Evolutionary conservation across 2,888 invertebrate genomes (phyloP).

Genomic region (Volucella inflata): DNA sequence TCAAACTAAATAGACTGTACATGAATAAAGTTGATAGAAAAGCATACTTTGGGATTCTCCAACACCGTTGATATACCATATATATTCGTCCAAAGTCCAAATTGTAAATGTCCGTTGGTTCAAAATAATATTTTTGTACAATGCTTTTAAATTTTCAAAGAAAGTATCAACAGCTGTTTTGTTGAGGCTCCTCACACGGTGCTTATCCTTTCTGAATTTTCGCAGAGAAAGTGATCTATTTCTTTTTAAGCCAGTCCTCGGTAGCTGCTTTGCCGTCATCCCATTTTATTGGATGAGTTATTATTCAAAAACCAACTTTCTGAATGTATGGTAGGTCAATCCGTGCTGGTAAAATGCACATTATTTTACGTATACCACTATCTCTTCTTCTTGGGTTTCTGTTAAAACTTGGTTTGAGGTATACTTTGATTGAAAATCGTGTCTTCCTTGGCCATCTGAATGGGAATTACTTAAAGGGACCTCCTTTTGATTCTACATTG

Average conservation of each 20-base stretch:
- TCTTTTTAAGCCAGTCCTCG: no score
- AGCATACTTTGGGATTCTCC: no score
- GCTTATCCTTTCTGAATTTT: no score
- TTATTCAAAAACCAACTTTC: slow-evolving; percentile 6
- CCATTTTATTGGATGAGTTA: slow-evolving; percentile 2
- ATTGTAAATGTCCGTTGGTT: slow-evolving; percentile 16
- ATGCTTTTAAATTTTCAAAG: neutral
- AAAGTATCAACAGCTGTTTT: neutral
- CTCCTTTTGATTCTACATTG: slow-evolving; percentile 5
- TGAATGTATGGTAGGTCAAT: neutral
- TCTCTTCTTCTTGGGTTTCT: slow-evolving; percentile 8
- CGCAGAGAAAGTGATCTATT: no score
- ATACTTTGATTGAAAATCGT: no score
- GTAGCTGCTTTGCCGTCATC: neutral
- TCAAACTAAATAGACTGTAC: no score
- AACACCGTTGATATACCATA: slow-evolving; percentile 8
- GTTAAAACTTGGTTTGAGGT: neutral
- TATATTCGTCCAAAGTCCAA: neutral
- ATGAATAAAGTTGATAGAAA: no score
- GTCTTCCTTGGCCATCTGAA: neutral
- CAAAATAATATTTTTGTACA: neutral
- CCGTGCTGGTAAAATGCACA: neutral
- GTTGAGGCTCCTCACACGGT: no score
- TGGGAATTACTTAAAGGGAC: no score
- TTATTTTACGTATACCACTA: neutral